These are phyloP conservation scores for Tragelaphus imberbis DNA, from an alignment of 2,113 vertebrate genomes.

Conservation along the genomic window DNA sequence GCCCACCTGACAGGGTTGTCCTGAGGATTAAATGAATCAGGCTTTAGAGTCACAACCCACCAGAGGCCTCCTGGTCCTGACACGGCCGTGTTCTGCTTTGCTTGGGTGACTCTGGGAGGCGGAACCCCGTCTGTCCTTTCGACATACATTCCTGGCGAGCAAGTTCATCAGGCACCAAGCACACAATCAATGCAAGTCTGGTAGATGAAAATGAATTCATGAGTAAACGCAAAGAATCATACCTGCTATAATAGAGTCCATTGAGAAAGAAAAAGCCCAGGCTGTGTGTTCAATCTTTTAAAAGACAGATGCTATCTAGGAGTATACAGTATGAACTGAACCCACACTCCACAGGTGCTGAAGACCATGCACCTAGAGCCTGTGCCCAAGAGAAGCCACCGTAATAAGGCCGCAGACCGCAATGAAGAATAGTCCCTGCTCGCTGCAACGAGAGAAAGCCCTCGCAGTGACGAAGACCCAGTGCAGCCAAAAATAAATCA, in stretches of 20 bases:
- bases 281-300: background rate
- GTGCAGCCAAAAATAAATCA: background rate
- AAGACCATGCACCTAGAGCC: background rate
- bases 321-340: background rate
- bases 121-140: background rate
- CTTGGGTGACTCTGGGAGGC: background rate
- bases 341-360: background rate
- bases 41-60: background rate
- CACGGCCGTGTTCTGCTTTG: accelerated
- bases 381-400: background rate
- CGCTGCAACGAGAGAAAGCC: background rate
- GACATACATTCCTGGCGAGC: background rate
- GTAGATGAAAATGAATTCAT: background rate
- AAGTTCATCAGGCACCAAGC: background rate
- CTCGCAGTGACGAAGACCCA: accelerated
- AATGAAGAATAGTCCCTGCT: accelerated
- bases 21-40: background rate
- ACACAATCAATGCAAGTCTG: background rate
- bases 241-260: background rate
- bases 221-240: background rate
- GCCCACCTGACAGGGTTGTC: no score
- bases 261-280: background rate
- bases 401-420: accelerated
- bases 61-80: background rate
- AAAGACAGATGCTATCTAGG: background rate